These are phyloP conservation scores for Lampris megalopsis DNA, from an alignment of 2,113 vertebrate species.

Conservation along the genomic window DNA sequence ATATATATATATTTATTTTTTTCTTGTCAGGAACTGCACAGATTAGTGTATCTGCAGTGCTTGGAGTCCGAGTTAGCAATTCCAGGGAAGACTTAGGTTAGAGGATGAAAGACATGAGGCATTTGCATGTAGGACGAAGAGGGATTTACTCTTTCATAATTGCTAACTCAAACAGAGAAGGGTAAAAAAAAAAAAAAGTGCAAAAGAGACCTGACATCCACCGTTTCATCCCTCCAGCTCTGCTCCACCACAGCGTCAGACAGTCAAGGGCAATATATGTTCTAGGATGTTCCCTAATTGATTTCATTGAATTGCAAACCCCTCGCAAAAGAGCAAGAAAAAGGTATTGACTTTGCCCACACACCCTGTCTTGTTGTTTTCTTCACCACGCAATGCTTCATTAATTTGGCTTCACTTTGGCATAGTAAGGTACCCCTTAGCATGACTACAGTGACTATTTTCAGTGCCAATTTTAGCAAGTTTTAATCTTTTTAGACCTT, in stretches of 20 bases:
- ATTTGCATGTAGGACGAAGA: conserved; percentile 29
- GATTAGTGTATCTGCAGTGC: conserved; percentile 53
- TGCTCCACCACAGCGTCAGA: conserved; percentile 42
- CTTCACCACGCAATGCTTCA: conserved; percentile 35
- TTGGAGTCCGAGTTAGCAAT: conserved; percentile 39
- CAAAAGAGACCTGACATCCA: conserved; percentile 23
- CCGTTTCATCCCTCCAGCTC: conserved; percentile 46
- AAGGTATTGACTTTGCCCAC: conserved; percentile 36
- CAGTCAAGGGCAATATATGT: conserved; percentile 55
- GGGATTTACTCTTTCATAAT: conserved; percentile 13
- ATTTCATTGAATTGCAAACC: conserved; percentile 19
- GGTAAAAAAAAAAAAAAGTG: neutral
- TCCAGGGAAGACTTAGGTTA: conserved; percentile 32
- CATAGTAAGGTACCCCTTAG: conserved; percentile 35
- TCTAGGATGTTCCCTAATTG: conserved; percentile 25
- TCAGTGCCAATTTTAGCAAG: neutral
- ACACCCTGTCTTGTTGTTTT: conserved; percentile 62
- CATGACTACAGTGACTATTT: conserved; percentile 32
- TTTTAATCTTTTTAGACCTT: no score
- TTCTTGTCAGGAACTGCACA: neutral
- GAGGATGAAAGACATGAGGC: neutral
- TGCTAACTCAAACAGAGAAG: conserved; percentile 8
- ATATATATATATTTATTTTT: neutral
- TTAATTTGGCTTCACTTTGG: conserved; percentile 57
- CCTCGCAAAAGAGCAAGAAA: conserved; percentile 46